Evolutionary conservation across 37 sponge, comb jelly and placozoan genomes (phyloP), one percentile per base, ranked within the genome.

Genomic region (Hexactinellida sp.): DNA sequence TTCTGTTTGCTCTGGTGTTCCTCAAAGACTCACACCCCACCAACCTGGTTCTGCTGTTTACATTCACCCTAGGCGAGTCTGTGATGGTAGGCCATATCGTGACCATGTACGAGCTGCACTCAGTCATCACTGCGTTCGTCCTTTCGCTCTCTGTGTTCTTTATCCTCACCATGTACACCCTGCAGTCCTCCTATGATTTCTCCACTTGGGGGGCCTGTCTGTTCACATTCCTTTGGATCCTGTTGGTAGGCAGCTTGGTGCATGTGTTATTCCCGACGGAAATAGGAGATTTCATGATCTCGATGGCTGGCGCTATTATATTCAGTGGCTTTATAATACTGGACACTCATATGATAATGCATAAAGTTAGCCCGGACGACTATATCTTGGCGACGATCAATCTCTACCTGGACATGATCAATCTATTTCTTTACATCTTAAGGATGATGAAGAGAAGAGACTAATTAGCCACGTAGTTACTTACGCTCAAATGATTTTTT

Each of bases 321-420:
- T 96, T 96, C 88, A 89, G 93, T 89, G 94, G 93, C 1, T 97
- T 93, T 86, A 95, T 97, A 52, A 89, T 97, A 39, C 95, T 95
- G 85, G 99, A 97, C 87, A 97, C 99, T 3, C 95, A 97, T 88
- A 84, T 95, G 87, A 90, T 97, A 54, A 95, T 97, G 95, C 90
- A 90, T 55, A 92, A 92, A 89, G 55, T 95, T 35, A 91, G 94
- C 0, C 92, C 99, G 0, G 92, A 95, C 37, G 99, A 97, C 36
- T 97, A 97, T 87, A 93, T 97, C 54, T 32, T 97, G 38, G 99
- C 99, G 0, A 87, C 99, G 24, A 88, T 97, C 83, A 94, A 93
- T 85, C 90, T 97, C 82, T 97, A 97, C 55, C 89, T 97, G 38
- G 99, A 97, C 83, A 84, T 95, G 71, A 90, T 97, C 82, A 97